Conservation (phyloP, 2,797 vertebrate species). For the Phalloptychus januarius region DNA sequence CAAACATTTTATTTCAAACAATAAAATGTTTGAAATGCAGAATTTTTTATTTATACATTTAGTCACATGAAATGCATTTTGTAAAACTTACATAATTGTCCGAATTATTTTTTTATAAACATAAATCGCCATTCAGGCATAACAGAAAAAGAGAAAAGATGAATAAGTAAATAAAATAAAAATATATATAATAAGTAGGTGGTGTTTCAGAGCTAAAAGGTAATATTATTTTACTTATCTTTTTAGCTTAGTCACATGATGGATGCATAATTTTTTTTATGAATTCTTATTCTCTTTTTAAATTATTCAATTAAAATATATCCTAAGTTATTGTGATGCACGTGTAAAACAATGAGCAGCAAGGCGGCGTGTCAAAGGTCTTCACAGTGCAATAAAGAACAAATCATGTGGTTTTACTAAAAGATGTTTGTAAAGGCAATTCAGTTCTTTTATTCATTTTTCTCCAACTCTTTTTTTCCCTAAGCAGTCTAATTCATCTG, state of each 20-base stretch:
- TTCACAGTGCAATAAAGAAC: conserved; percentile 36
- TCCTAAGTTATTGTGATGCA: background rate
- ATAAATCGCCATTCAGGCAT: too few relatives aligned
- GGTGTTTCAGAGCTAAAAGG: too few relatives aligned
- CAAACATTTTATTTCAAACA: too few relatives aligned
- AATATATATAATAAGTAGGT: too few relatives aligned
- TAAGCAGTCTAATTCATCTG: conserved; percentile 39
- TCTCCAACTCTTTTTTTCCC: conserved; percentile 22
- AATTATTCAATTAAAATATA: background rate
- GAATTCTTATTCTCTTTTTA: background rate
- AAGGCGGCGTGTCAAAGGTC: conserved; percentile 35
- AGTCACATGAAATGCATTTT: too few relatives aligned
- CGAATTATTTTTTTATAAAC: too few relatives aligned
- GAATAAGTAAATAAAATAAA: too few relatives aligned
- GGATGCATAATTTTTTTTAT: background rate
- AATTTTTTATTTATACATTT: background rate
- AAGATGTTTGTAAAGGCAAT: conserved; percentile 38
- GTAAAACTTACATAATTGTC: too few relatives aligned
- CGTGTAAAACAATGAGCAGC: conserved; percentile 2
- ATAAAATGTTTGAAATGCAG: background rate
- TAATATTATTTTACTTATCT: too few relatives aligned
- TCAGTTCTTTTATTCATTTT: conserved; percentile 32
- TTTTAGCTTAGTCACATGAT: too few relatives aligned
- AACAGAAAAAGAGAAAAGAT: too few relatives aligned
- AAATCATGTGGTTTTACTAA: conserved; percentile 27